Percentiles rank a stretch among this genome's conserved stretches.
Conservation (phyloP, 2,113 vertebrate genomes). For the Xerus inauris region DNA sequence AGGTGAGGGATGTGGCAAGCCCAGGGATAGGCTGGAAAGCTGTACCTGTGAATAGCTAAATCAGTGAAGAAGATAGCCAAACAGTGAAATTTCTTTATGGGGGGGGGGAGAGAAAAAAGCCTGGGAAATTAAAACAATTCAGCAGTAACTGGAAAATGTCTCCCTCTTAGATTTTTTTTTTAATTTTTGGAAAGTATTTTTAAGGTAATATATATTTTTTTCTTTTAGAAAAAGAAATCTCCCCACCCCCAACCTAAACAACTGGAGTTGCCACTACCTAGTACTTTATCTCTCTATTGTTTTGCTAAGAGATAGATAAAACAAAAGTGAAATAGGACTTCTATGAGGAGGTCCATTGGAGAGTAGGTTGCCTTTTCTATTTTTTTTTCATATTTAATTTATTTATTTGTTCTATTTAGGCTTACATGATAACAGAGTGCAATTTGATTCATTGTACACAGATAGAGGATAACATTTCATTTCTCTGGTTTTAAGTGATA, state of each 20-base stretch:
- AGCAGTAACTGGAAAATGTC: conserved; percentile 70
- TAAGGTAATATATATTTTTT: conserved; percentile 76
- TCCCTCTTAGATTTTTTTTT: conserved; percentile 24
- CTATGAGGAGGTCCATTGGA: conserved; percentile 80
- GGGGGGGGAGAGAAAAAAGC: not conserved
- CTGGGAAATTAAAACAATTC: conserved; percentile 72
- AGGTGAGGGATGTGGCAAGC: not conserved
- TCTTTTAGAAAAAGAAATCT: conserved; percentile 92
- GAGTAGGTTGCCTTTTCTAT: too few relatives aligned
- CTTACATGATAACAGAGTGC: too few relatives aligned
- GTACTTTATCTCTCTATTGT: conserved; percentile 88
- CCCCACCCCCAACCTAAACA: conserved; percentile 91
- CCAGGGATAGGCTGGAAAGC: not conserved
- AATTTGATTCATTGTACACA: too few relatives aligned
- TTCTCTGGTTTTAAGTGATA: too few relatives aligned
- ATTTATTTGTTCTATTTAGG: too few relatives aligned
- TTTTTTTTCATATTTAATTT: too few relatives aligned
- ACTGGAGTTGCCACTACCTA: conserved; percentile 93
- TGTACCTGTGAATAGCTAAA: conserved; percentile 30
- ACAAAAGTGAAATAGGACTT: conserved; percentile 85
- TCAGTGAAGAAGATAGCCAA: conserved; percentile 14
- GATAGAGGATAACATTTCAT: too few relatives aligned
- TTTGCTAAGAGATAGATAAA: conserved; percentile 98
- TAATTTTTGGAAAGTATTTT: conserved; percentile 80
- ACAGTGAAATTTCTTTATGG: conserved; percentile 63